Conservation (phyloP, 2,797 vertebrate genomes). For the Falco novaeseelandiae region DNA sequence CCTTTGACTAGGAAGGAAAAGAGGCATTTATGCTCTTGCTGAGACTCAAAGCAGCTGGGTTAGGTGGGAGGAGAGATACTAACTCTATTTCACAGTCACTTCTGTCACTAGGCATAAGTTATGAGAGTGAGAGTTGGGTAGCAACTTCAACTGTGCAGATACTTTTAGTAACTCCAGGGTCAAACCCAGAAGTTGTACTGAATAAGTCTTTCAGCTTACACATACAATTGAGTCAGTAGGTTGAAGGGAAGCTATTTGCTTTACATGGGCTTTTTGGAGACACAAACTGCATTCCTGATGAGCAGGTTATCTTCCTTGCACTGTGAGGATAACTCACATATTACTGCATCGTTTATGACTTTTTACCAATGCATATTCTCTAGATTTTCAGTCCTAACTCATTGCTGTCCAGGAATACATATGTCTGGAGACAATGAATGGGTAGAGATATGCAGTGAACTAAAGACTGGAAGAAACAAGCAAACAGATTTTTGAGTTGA, state of each 20-base stretch:
- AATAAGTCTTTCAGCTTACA: background rate
- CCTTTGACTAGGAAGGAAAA: constrained; percentile 54
- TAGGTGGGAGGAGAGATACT: constrained; percentile 37
- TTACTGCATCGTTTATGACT: background rate
- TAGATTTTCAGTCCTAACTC: background rate
- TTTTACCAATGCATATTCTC: background rate
- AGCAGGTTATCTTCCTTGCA: background rate
- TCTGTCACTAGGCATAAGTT: constrained; percentile 11
- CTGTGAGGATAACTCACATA: background rate
- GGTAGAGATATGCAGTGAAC: background rate
- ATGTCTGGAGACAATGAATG: background rate
- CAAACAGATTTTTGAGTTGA: background rate
- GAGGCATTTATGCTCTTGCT: constrained; percentile 45
- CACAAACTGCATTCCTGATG: background rate
- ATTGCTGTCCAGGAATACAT: background rate
- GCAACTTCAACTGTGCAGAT: background rate
- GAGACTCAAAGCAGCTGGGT: constrained; percentile 55
- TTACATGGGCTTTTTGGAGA: background rate
- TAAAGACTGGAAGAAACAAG: background rate
- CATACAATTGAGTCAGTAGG: background rate
- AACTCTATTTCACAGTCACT: constrained; percentile 11
- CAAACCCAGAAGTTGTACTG: background rate
- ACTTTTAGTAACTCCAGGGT: background rate
- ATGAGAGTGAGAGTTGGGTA: background rate
- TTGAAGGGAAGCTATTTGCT: background rate